These are phyloP conservation scores for Lathamus discolor DNA, from an alignment of 2,113 vertebrate genomes.

Conservation along the genomic window DNA sequence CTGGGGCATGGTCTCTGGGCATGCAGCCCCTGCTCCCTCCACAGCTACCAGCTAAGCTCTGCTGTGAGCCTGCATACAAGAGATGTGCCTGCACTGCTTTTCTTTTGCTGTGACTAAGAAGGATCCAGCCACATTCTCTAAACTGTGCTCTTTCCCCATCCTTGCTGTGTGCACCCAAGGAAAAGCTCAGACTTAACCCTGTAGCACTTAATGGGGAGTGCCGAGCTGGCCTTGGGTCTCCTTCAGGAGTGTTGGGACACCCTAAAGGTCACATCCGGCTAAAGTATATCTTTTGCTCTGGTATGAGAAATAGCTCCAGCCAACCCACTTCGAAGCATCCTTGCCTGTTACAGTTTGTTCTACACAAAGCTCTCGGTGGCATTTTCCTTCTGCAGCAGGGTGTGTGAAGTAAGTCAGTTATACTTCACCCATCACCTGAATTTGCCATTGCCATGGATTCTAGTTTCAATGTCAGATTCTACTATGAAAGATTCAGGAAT, in stretches of 20 bases:
- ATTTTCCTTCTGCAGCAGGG: background rate
- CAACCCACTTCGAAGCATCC: background rate
- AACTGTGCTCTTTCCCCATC: background rate
- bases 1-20: accelerated
- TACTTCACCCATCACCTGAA: background rate
- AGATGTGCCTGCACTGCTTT: background rate
- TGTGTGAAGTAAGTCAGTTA: background rate
- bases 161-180: background rate
- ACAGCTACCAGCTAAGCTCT: background rate
- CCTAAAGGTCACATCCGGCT: background rate
- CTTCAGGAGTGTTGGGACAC: background rate
- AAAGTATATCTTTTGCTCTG: background rate
- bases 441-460: background rate
- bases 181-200: background rate
- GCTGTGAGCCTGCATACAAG: accelerated
- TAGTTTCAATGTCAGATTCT: background rate
- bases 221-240: accelerated
- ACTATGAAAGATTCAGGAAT: background rate
- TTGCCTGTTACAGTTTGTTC: background rate
- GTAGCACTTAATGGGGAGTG: background rate
- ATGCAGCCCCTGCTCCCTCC: background rate
- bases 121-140: background rate
- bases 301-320: background rate
- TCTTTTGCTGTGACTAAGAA: background rate
- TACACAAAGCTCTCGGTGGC: background rate